Evolutionary conservation across 2,797 vertebrate species (phyloP), one percentile per base, ranked within the genome.

Genomic region (Typhlichthys eigenmanni): DNA sequence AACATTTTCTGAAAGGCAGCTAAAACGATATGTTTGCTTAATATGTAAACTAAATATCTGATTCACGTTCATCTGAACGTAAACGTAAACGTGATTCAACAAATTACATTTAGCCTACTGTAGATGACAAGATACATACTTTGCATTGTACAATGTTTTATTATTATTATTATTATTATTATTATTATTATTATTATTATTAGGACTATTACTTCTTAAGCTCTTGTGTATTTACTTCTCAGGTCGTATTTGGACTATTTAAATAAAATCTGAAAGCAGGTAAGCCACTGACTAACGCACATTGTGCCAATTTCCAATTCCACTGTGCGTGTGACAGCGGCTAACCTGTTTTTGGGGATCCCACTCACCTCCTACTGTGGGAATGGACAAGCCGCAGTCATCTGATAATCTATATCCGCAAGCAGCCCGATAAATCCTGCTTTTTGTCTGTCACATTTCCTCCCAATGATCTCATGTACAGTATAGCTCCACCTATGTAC

Each of bases 271-370:
- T 95, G 93, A 96, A 93, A 92, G 92, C 94, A 96, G 96, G 96
- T 96, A 91, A 98, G 97, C 97, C 97, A 95, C 97, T 99, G 97
- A 96, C 97, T 96, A 98, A 97, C 94, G 97, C 97, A 99, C 97
- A 98, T 96, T 99, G 97, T 92, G 97, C 92, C 89, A 92, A 80
- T 93, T 93, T 71, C 76, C 75, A 90, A 83, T 90, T 92, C 95
- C 97, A 99, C 97, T 99, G 97, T 98, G 97, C 97, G 97, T 98
- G 97, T 98, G 97, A 98, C 97, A 99, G 97, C 96, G 97, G 97
- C 97, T 98, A 98, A 98, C 95, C 94, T 95, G 95, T 91, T 94
- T 94, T 95, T 96, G 91, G 95, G 92, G 93, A 83, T 64, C 73
- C 89, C 82, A 63, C 91, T 82, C 56, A 29, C 45, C n/a, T 52